Conservation (phyloP, 2,888 invertebrate species). For the Argynnis bischoffii region DNA sequence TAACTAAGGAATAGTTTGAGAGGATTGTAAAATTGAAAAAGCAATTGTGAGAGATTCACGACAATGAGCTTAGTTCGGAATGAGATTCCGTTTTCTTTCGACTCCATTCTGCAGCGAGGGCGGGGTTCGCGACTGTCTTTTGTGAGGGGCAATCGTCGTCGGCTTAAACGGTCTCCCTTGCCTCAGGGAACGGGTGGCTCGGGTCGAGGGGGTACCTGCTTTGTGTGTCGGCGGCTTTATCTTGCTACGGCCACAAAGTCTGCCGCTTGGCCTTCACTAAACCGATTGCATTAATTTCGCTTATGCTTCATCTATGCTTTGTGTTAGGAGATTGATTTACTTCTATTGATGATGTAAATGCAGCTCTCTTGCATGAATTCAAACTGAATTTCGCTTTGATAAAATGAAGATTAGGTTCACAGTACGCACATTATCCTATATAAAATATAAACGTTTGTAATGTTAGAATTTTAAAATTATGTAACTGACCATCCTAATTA, state of each 20-base stretch:
- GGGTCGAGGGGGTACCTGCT: conserved; percentile 52
- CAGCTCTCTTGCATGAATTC: neutral
- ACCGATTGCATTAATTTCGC: conserved; percentile 62
- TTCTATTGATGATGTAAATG: conserved; percentile 8
- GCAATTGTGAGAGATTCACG: conserved; percentile 67
- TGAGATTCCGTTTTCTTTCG: conserved; percentile 73
- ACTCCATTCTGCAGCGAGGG: conserved; percentile 58
- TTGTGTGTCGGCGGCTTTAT: conserved; percentile 67
- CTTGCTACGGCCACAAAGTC: conserved; percentile 60
- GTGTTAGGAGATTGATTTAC: conserved; percentile 4
- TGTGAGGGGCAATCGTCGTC: conserved; percentile 71
- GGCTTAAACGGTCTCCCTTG: conserved; percentile 64
- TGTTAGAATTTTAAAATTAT: too few relatives aligned
- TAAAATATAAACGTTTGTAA: too few relatives aligned
- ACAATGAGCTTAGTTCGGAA: conserved; percentile 66
- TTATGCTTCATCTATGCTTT: conserved; percentile 26
- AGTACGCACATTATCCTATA: too few relatives aligned
- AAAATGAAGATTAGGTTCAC: too few relatives aligned
- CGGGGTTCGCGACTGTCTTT: conserved; percentile 55
- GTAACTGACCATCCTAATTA: too few relatives aligned
- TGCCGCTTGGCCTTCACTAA: conserved; percentile 49
- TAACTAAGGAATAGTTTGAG: conserved; percentile 50
- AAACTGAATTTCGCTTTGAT: too few relatives aligned
- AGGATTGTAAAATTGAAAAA: conserved; percentile 65
- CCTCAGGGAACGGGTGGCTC: conserved; percentile 43